A percentile compares a stretch with the other conserved stretches of the same genome.
These are phyloP conservation scores for Aythya baeri DNA, from an alignment of 2,113 vertebrate species.

Conservation along the genomic window DNA sequence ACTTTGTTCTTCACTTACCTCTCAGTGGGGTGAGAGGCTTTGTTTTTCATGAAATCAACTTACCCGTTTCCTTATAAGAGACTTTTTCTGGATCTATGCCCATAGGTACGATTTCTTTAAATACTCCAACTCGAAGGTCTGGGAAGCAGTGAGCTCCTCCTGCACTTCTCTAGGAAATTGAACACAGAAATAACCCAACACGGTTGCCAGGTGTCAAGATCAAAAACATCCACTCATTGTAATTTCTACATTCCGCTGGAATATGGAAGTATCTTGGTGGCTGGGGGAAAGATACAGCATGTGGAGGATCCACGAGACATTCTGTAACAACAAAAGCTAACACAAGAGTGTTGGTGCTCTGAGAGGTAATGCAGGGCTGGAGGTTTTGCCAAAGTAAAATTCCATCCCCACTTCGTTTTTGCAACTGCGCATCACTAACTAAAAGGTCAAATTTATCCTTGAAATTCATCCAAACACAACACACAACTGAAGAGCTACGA, in stretches of 20 bases:
- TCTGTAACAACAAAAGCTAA: background rate
- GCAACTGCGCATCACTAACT: background rate
- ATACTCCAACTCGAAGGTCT: constrained; percentile 89
- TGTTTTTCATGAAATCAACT: constrained; percentile 13
- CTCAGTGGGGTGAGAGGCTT: background rate
- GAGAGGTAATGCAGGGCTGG: background rate
- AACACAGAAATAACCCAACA: constrained; percentile 23
- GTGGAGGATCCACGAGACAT: background rate
- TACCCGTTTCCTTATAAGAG: constrained; percentile 91
- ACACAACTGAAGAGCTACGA: background rate
- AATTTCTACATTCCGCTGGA: background rate
- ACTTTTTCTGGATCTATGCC: constrained; percentile 88
- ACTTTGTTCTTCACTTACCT: background rate
- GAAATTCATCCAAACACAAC: background rate
- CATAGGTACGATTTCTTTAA: constrained; percentile 95
- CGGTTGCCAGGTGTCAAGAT: background rate
- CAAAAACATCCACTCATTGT: background rate
- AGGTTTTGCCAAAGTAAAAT: background rate
- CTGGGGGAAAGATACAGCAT: background rate
- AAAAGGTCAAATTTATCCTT: background rate
- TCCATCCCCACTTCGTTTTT: background rate
- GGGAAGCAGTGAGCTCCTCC: constrained; percentile 91
- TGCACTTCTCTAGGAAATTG: constrained; percentile 83
- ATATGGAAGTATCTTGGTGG: background rate
- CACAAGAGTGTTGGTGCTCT: background rate